A percentile compares a stretch with the other conserved stretches of the same genome.
Evolutionary conservation across 1,140 invertebrate species (phyloP).

Genomic region (Palaemon carinicauda): DNA sequence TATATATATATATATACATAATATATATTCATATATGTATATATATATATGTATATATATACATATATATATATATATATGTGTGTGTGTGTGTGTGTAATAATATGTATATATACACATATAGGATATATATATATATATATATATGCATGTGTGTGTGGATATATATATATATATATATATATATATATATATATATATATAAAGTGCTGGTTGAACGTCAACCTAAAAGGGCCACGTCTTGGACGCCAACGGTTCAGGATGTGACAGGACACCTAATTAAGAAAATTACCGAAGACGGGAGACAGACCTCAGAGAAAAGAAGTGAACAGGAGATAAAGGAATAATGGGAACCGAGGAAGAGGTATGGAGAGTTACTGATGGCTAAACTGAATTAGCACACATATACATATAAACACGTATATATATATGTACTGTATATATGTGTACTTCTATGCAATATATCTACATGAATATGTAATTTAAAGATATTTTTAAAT

Average conservation of each 20-base stretch:
- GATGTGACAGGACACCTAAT: neutral
- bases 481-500: too few species aligned
- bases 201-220: too few species aligned
- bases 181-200: neutral
- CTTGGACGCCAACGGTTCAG: neutral
- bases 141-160: neutral
- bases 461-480: too few species aligned
- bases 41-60: neutral
- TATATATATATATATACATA: neutral
- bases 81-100: too few species aligned
- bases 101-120: neutral
- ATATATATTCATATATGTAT: neutral
- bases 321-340: neutral
- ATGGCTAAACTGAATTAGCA: neutral
- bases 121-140: neutral
- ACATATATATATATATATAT: neutral
- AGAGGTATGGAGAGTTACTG: neutral
- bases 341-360: neutral
- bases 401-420: neutral
- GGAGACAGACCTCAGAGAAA: too few species aligned
- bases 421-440: neutral
- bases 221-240: neutral
- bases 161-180: neutral
- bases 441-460: too few species aligned
- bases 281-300: too few species aligned